phyloP scores from a whole-genome alignment of 2,797 vertebrate genomes.

The Melanotaenia parkinsoni region DNA sequence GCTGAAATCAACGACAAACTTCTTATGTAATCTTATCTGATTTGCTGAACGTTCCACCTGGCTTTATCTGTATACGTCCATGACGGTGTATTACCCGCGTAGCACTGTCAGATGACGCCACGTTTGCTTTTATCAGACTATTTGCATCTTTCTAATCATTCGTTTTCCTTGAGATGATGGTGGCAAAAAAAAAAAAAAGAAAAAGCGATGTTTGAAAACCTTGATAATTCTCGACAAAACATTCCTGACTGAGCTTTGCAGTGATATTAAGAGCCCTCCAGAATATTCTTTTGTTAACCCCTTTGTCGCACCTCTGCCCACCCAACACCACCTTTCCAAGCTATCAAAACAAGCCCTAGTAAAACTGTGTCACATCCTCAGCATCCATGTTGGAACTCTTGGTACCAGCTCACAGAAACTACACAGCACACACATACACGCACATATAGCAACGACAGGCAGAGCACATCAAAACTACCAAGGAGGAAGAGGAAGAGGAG shows the following conservation, averaged over 20 bases:
- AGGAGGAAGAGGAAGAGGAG: slow-evolving; percentile 76
- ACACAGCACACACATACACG: slow-evolving; percentile 43
- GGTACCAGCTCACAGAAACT: slow-evolving; percentile 66
- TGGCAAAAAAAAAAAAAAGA: slow-evolving; percentile 9
- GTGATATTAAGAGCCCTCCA: slow-evolving; percentile 87
- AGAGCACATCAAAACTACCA: slow-evolving; percentile 75
- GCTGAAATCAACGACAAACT: slow-evolving; percentile 15
- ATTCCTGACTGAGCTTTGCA: slow-evolving; percentile 70
- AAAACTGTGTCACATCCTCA: slow-evolving; percentile 85
- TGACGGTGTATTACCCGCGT: slow-evolving; percentile 15
- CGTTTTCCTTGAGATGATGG: slow-evolving; percentile 24
- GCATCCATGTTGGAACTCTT: slow-evolving; percentile 83
- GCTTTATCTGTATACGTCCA: slow-evolving; percentile 27
- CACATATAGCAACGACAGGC: slow-evolving; percentile 54
- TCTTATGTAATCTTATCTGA: slow-evolving; percentile 5
- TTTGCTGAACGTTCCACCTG: slow-evolving; percentile 27
- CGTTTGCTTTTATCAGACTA: slow-evolving; percentile 34
- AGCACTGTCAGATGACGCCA: slow-evolving; percentile 17
- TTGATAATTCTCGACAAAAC: slow-evolving; percentile 62
- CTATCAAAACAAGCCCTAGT: slow-evolving; percentile 74
- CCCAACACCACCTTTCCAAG: slow-evolving; percentile 55
- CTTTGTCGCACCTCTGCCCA: slow-evolving; percentile 75
- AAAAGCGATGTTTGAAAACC: slow-evolving; percentile 45
- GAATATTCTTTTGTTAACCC: slow-evolving; percentile 89
- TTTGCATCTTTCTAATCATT: slow-evolving; percentile 33